Percentiles rank a stretch among this genome's conserved stretches.
These are phyloP conservation scores for Triplophysa rosa DNA, from an alignment of 2,113 vertebrate species.

Conservation along the genomic window DNA sequence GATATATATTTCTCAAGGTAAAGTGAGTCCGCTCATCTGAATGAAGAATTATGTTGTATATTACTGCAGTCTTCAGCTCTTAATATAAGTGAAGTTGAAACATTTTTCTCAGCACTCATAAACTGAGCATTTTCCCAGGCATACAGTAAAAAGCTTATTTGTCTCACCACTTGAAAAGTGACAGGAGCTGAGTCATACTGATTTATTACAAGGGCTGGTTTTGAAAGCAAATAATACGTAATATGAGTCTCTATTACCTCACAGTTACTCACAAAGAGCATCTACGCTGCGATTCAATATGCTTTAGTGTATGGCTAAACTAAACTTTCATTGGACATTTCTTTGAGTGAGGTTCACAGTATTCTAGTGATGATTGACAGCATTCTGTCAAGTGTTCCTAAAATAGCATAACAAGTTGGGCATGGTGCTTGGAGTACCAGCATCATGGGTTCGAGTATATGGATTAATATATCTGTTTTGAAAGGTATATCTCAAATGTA, in stretches of 20 bases:
- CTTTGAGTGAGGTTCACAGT: background rate
- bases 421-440: no score
- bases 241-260: background rate
- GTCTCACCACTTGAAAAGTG: conserved; percentile 21
- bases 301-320: no score
- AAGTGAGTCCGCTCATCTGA: background rate
- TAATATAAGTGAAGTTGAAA: background rate
- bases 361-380: no score
- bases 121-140: background rate
- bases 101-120: conserved; percentile 31
- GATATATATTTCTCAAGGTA: background rate
- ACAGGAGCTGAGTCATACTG: conserved; percentile 1
- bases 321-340: no score
- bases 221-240: background rate
- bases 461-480: no score
- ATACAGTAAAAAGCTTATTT: background rate
- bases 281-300: background rate
- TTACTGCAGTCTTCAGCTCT: background rate
- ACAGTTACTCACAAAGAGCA: background rate
- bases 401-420: no score
- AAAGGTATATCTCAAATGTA: no score
- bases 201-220: background rate
- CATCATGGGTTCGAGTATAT: no score
- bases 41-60: background rate
- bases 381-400: no score